Base-by-base conservation (phyloP, 1,140 invertebrate genomes). In the Apolygus lucorum region DNA sequence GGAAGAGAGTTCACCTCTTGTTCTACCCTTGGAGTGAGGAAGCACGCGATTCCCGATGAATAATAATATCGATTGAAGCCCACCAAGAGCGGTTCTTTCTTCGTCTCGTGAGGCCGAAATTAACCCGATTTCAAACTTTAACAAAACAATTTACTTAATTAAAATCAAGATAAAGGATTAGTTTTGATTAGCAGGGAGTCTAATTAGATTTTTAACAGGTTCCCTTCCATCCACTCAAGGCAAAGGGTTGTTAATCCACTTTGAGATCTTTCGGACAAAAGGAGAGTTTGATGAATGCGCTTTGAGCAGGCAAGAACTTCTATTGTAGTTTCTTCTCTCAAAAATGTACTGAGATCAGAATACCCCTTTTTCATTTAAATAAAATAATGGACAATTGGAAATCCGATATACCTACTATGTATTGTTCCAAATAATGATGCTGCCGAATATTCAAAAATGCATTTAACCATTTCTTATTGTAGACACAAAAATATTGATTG, bases 161-260 rank as follows among this genome's bases (percentile, higher is more conserved):
- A 59, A 59, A 59, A 59, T 59, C 54, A 13, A 59, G 54, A 59
- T 59, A 59, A 59, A 59, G 22, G 54, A 59, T 59, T 59, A 59
- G 54, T 59, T 59, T 59, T 59, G 54, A 59, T 59, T 59, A 59
- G 54, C 22, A 24, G 22, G 54, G 22, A 59, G 13, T 59, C 54
- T 59, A 59, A 59, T 59, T 59, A 59, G 54, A 59, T 59, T 59
- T 59, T 59, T 59, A 59, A 59, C 54, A 59, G 54, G 54, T 59
- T 59, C 54, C 54, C 4, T n/a, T n/a, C 22, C 54, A 17, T 59
- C 13, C 22, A 59, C 54, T 59, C 54, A 24, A 59, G 22, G 54
- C 54, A 24, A 24, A 59, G 22, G 54, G 54, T 59, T 59, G 54
- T 59, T 42, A 42, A 42, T 42, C 34, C 34, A 42, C 34, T 42